Evolutionary conservation across 2,888 invertebrate genomes (phyloP).

Genomic region (Anticlea derivata): DNA sequence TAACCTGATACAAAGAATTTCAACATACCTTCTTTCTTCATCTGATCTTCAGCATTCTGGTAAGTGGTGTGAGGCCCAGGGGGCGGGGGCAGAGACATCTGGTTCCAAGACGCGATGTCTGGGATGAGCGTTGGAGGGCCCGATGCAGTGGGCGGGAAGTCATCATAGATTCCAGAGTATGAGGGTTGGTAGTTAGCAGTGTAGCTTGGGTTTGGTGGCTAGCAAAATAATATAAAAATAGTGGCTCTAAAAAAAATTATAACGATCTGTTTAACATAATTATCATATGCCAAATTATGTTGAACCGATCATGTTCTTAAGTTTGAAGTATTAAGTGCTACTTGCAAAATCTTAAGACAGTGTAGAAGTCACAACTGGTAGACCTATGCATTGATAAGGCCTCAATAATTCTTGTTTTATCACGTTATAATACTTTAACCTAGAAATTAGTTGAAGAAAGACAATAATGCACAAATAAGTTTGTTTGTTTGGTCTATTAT

Average conservation of each 20-base stretch:
- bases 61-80: slow-evolving; percentile 46
- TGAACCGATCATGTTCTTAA: no score
- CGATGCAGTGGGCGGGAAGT: slow-evolving; percentile 57
- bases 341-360: no score
- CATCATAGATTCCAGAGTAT: slow-evolving; percentile 70
- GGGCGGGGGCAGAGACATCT: slow-evolving; percentile 68
- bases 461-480: background rate
- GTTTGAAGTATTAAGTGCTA: no score
- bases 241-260: no score
- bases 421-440: background rate
- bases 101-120: slow-evolving; percentile 69
- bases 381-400: no score
- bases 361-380: no score
- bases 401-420: no score
- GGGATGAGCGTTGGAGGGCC: slow-evolving; percentile 46
- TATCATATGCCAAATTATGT: no score
- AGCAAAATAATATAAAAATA: no score
- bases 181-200: slow-evolving; percentile 55
- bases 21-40: slow-evolving; percentile 78
- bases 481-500: background rate
- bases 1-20: background rate
- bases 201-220: slow-evolving; percentile 43
- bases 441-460: background rate
- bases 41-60: slow-evolving; percentile 72
- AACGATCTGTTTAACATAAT: no score